Conservation (phyloP, 2,888 invertebrate genomes). For the Chironomus tentans region DNA sequence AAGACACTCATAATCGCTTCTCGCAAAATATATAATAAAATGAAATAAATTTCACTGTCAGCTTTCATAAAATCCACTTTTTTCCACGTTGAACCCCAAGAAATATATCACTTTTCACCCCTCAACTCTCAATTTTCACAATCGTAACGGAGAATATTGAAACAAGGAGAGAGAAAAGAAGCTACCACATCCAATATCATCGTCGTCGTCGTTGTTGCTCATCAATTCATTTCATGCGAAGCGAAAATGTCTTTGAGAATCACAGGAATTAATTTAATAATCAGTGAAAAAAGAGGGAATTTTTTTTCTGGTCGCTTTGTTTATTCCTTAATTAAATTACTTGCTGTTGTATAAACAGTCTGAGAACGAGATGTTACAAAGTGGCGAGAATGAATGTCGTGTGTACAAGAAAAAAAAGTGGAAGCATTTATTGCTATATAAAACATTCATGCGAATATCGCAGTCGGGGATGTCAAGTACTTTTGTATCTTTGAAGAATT, state of each 20-base stretch:
- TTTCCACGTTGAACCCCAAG: neutral
- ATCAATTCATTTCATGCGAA: neutral
- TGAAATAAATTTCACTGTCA: neutral
- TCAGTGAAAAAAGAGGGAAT: neutral
- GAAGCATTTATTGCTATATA: neutral
- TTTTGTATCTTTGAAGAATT: slow-evolving; percentile 2
- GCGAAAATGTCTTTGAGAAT: slow-evolving; percentile 16
- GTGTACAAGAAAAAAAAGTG: neutral
- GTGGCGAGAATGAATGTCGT: neutral
- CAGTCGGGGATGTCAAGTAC: neutral
- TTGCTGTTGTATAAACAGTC: slow-evolving; percentile 21
- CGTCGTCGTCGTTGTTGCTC: neutral
- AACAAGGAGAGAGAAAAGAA: no score
- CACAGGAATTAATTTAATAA: slow-evolving; percentile 25
- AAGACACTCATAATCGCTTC: no score
- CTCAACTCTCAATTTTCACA: neutral
- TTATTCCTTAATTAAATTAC: slow-evolving; percentile 25
- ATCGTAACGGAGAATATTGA: no score
- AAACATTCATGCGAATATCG: slow-evolving; percentile 4
- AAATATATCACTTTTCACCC: neutral
- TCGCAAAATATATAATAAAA: neutral
- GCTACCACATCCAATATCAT: no score
- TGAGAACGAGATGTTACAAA: slow-evolving; percentile 12
- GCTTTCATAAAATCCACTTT: slow-evolving; percentile 4
- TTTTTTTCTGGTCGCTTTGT: slow-evolving; percentile 20